These are phyloP conservation scores for Silurus lanzhouensis DNA, from an alignment of 2,797 vertebrate species.

Conservation along the genomic window DNA sequence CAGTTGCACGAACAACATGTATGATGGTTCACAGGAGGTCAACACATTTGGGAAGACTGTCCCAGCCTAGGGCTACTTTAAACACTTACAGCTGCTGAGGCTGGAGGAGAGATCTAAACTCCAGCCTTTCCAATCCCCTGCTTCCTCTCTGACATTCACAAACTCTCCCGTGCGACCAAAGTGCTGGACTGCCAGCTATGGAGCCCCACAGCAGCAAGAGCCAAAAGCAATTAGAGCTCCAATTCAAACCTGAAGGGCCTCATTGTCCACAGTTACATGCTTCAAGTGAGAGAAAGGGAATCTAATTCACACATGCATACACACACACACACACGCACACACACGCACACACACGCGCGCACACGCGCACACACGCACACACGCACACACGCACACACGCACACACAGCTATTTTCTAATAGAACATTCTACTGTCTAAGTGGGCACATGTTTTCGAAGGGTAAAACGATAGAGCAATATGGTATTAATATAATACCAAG, in stretches of 20 bases:
- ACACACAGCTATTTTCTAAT: constrained; percentile 1
- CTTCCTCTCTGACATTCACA: constrained; percentile 49
- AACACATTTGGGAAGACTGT: constrained; percentile 15
- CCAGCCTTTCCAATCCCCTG: constrained; percentile 22
- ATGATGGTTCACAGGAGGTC: constrained; percentile 21
- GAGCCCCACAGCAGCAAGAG: constrained; percentile 68
- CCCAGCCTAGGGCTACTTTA: constrained; percentile 26
- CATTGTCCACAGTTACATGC: constrained; percentile 78
- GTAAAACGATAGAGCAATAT: not conserved
- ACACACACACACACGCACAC: constrained; percentile 14
- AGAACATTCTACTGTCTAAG: constrained; percentile 63
- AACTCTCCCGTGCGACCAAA: constrained; percentile 73
- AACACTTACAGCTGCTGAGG: constrained; percentile 46
- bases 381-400: constrained; percentile 28
- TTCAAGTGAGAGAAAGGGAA: constrained; percentile 80
- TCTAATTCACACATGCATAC: constrained; percentile 66
- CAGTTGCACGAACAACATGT: not conserved
- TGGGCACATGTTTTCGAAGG: constrained; percentile 68
- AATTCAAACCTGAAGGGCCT: constrained; percentile 79
- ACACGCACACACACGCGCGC: not conserved
- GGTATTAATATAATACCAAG: too few relatives aligned
- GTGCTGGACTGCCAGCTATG: constrained; percentile 68
- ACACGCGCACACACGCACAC: constrained; percentile 57
- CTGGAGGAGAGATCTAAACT: constrained; percentile 39
- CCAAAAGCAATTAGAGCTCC: constrained; percentile 80